A percentile compares a stretch with the other conserved stretches of the same genome.
These are phyloP conservation scores for Apis mellifera DNA, from an alignment of 1,140 invertebrate species.

Conservation along the genomic window DNA sequence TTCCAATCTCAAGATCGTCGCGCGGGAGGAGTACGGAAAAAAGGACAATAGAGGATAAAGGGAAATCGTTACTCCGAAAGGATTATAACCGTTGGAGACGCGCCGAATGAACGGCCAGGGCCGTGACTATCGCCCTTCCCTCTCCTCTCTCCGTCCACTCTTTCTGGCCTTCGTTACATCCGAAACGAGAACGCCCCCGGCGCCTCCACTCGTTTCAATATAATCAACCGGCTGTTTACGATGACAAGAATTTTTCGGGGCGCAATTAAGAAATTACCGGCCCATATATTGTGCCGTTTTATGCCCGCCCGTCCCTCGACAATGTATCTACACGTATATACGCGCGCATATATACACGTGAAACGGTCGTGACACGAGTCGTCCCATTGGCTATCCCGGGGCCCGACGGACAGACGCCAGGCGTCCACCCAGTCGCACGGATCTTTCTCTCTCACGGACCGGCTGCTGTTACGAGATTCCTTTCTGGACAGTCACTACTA, in stretches of 20 bases:
- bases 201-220: slow-evolving; percentile 69
- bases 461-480: slow-evolving; percentile 46
- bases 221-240: slow-evolving; percentile 78
- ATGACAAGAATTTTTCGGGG: slow-evolving; percentile 79
- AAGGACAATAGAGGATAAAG: too few species aligned
- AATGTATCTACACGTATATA: slow-evolving; percentile 73
- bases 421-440: slow-evolving; percentile 22
- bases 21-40: too few species aligned
- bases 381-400: slow-evolving; percentile 13
- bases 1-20: too few species aligned
- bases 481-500: slow-evolving; percentile 40
- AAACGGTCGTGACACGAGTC: background rate
- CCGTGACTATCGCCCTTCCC: slow-evolving; percentile 2
- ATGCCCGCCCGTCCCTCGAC: slow-evolving; percentile 66
- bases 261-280: slow-evolving; percentile 81
- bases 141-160: slow-evolving; percentile 15
- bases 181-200: slow-evolving; percentile 50
- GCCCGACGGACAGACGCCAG: slow-evolving; percentile 58
- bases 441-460: slow-evolving; percentile 9
- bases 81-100: background rate
- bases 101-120: slow-evolving; percentile 31
- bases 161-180: slow-evolving; percentile 36
- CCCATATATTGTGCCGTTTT: slow-evolving; percentile 79
- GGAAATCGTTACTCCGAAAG: background rate
- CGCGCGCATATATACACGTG: slow-evolving; percentile 30